These are phyloP conservation scores for Acronicta alni DNA, from an alignment of 2,888 invertebrate genomes.

Conservation along the genomic window DNA sequence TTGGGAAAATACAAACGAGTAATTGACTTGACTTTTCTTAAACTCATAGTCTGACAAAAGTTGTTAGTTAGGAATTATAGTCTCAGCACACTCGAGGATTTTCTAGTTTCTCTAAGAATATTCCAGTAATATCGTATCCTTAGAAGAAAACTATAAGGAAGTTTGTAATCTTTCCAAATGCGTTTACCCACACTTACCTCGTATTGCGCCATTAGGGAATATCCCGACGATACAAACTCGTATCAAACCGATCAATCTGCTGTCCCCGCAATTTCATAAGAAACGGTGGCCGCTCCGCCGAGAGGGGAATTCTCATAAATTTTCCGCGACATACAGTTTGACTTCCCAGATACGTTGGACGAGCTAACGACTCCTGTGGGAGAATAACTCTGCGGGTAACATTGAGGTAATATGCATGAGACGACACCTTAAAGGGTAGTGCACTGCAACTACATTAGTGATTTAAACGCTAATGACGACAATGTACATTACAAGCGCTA, in stretches of 20 bases:
- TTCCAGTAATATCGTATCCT: not conserved
- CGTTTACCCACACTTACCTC: conserved; percentile 20
- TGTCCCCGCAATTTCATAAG: conserved; percentile 47
- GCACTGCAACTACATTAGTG: not conserved
- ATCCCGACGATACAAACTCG: conserved; percentile 14
- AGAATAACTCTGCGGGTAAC: conserved; percentile 53
- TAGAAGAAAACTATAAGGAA: conserved; percentile 19
- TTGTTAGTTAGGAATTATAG: too few species aligned
- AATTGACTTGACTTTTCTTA: too few species aligned
- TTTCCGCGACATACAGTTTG: conserved; percentile 47
- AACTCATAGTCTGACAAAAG: too few species aligned
- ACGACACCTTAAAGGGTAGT: not conserved
- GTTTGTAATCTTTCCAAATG: conserved; percentile 6
- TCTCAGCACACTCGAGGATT: not conserved
- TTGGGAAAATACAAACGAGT: too few species aligned
- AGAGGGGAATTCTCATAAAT: conserved; percentile 50
- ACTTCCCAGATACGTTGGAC: conserved; percentile 47
- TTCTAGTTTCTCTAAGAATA: not conserved
- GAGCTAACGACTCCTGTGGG: conserved; percentile 54
- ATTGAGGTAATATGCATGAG: conserved; percentile 5
- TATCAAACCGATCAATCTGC: conserved; percentile 42
- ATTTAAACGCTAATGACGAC: not conserved
- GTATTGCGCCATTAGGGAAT: conserved; percentile 15
- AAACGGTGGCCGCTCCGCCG: conserved; percentile 26
- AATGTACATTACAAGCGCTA: too few species aligned